Base-by-base conservation (phyloP, 2,888 invertebrate species). In the Nudaria mundana region DNA sequence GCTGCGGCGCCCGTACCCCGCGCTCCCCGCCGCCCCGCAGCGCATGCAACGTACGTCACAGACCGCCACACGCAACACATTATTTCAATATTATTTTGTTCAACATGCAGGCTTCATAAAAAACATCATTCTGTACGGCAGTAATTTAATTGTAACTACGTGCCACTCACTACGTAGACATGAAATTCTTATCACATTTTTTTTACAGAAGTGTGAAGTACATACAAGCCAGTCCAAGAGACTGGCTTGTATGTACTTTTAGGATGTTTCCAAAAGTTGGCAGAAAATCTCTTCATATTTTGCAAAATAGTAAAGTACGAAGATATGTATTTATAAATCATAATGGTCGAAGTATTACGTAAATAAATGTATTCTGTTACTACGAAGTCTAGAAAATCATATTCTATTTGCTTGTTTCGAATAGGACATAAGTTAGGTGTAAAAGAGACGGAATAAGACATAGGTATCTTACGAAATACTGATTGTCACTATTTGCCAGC, bases 401-500 rank as follows among this genome's bases (percentile, higher is more conserved):
- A 59, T 52, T 64, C 46, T 51, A 64, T 64, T 70, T 68, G 58
- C 66, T 73, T 68, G 56, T 56, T 58, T 61, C 50, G 52, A 53
- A 49, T 65, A 64, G 64, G 44, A 48, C 62, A 53, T 50, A 52
- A 62, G 56, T 30, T 48, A 67, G 51, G 81, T 70, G 72, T 62
- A 72, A 86, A 73, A 78, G 83, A 82, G 85, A 85, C 66, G 49
- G 63, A 71, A 67, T 65, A 63, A 54, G 62, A 63, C 64, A 58
- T 61, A n/a, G n/a, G n/a, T n/a, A 51, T 66, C 66, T 83, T 83
- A 73, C 76, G 71, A 83, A 82, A 82, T 69, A 58, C 66, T 49
- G 63, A 67, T 66, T 72, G 76, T 79, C 75, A 66, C 79, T 70
- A 66, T 71, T 73, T 61, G 65, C 57, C 60, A 56, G 62, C 49